A percentile compares a stretch with the other conserved stretches of the same genome.
Evolutionary conservation across 2,888 invertebrate genomes (phyloP).

Genomic region (Eledona agricola): DNA sequence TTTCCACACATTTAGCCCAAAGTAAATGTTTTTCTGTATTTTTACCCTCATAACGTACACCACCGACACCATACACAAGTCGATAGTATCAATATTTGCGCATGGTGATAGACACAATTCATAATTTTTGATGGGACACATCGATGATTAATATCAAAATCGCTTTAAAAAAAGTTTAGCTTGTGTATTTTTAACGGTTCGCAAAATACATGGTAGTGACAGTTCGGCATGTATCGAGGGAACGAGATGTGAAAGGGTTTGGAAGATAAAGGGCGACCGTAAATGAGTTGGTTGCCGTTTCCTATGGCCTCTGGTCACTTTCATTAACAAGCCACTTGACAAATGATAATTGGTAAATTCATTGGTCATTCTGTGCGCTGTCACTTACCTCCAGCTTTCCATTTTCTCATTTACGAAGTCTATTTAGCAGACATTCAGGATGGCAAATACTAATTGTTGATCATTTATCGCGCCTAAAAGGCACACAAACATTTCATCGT

Average conservation of each 20-base stretch:
- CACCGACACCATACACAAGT: neutral
- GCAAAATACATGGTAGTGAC: conserved; percentile 54
- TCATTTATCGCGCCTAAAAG: conserved; percentile 50
- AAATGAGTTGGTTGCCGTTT: conserved; percentile 60
- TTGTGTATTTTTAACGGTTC: conserved; percentile 15
- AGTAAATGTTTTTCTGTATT: conserved; percentile 8
- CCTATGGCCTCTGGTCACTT: conserved; percentile 62
- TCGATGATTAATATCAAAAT: neutral
- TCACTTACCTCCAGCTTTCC: conserved; percentile 58
- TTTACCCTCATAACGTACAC: neutral
- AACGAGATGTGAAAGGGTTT: conserved; percentile 59
- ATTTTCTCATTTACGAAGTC: conserved; percentile 58
- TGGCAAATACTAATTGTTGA: conserved; percentile 55
- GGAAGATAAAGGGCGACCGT: conserved; percentile 62
- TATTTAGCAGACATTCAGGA: conserved; percentile 53
- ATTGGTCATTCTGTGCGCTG: conserved; percentile 63
- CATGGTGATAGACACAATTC: too few species aligned
- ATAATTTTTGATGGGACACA: too few species aligned
- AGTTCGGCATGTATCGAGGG: conserved; percentile 55
- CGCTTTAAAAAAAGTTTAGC: conserved; percentile 16
- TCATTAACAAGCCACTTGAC: conserved; percentile 64
- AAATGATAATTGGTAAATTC: conserved; percentile 64
- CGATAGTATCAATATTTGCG: neutral
- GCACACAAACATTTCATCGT: conserved; percentile 10
- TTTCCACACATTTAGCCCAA: conserved; percentile 38